Conservation (phyloP, 35 echinoderm and acorn worm species). For the Lytechinus pictus region DNA sequence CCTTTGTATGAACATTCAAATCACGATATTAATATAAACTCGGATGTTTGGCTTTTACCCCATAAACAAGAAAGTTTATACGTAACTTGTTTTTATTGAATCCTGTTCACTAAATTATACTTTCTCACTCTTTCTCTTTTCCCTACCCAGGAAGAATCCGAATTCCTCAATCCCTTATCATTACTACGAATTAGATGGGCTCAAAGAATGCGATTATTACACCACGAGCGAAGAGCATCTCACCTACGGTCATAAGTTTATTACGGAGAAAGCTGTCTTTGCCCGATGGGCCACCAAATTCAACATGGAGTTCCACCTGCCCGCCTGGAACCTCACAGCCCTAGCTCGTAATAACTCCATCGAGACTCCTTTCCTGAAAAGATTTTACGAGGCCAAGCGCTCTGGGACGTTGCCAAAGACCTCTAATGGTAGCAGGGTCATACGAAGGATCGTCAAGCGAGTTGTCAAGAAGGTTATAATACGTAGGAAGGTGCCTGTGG, state of each 20-base stretch:
- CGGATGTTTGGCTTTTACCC: too few species aligned
- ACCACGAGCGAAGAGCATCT: slow-evolving; percentile 74
- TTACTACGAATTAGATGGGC: slow-evolving; percentile 79
- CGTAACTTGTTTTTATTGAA: too few species aligned
- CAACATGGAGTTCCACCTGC: slow-evolving; percentile 83
- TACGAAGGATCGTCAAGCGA: slow-evolving; percentile 48
- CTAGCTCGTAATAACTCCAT: not conserved
- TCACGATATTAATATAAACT: too few species aligned
- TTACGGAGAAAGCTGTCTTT: slow-evolving; percentile 95
- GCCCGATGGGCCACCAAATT: slow-evolving; percentile 84
- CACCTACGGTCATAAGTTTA: slow-evolving; percentile 83
- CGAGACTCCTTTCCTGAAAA: slow-evolving; percentile 66
- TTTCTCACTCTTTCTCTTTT: not conserved
- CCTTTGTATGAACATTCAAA: too few species aligned
- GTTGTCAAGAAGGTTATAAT: slow-evolving; percentile 60
- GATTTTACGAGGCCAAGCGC: slow-evolving; percentile 61
- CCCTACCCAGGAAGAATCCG: slow-evolving; percentile 80
- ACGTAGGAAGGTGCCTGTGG: slow-evolving; percentile 56
- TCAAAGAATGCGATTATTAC: slow-evolving; percentile 90
- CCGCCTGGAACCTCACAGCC: slow-evolving; percentile 61
- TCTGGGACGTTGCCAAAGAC: slow-evolving; percentile 29
- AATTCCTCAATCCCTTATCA: slow-evolving; percentile 82
- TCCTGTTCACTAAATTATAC: too few species aligned
- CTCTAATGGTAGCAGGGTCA: slow-evolving; percentile 32
- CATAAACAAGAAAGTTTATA: too few species aligned